A percentile compares a stretch with the other conserved stretches of the same genome.
Conservation (phyloP, 2,797 vertebrate genomes). For the Xiphophorus birchmanni region DNA sequence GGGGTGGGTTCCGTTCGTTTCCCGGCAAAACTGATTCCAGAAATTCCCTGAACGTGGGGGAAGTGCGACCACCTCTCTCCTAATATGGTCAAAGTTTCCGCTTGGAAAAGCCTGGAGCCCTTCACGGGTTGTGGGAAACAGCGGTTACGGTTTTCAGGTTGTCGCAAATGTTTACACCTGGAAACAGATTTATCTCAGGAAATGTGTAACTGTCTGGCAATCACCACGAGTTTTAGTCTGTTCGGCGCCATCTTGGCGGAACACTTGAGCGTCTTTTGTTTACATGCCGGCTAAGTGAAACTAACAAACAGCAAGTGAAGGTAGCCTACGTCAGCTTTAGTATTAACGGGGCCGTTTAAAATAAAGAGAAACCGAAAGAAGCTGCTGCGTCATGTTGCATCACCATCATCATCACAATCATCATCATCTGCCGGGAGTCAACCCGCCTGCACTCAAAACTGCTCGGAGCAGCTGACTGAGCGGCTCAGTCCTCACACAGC, state of each 20-base stretch:
- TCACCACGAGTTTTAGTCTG: not conserved
- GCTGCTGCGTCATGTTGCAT: slow-evolving; percentile 36
- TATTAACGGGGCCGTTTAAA: slow-evolving; percentile 60
- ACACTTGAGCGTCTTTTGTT: not conserved
- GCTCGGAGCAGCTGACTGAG: rapidly evolving
- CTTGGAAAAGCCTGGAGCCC: not conserved
- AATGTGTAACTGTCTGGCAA: not conserved
- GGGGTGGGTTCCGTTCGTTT: slow-evolving; percentile 10
- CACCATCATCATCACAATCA: slow-evolving; percentile 6
- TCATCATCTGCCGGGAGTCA: slow-evolving; percentile 5
- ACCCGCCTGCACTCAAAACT: not conserved
- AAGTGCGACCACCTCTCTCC: not conserved
- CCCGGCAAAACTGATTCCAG: slow-evolving; percentile 6
- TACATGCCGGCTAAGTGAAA: not conserved
- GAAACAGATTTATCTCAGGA: not conserved
- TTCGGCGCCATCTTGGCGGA: too few species aligned
- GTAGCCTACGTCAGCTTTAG: slow-evolving; percentile 10
- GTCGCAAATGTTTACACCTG: not conserved
- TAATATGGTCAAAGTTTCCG: slow-evolving; percentile 32
- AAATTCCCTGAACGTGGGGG: slow-evolving; percentile 37
- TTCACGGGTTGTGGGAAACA: not conserved
- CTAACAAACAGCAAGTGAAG: slow-evolving; percentile 11
- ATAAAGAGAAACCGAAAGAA: slow-evolving; percentile 82
- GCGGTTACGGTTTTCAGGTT: too few species aligned
- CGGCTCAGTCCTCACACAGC: not conserved